These are phyloP conservation scores for Caerostris extrusa DNA, from an alignment of 1,140 invertebrate genomes.

Conservation along the genomic window DNA sequence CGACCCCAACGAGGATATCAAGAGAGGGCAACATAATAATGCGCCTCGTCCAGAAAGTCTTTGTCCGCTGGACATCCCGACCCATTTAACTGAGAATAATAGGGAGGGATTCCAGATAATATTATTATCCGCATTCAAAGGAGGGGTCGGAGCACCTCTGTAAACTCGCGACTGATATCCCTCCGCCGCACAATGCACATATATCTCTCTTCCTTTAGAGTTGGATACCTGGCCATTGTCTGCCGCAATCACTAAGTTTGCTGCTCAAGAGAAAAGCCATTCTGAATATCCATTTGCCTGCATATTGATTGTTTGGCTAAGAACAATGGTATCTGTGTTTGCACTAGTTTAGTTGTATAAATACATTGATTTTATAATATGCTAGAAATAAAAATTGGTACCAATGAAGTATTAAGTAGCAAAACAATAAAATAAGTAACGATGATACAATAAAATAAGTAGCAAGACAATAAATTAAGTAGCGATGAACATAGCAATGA, in stretches of 20 bases:
- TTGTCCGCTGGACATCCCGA: neutral
- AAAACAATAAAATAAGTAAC: no score
- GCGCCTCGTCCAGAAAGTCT: constrained; percentile 25
- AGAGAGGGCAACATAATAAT: constrained; percentile 4
- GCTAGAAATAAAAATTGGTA: no score
- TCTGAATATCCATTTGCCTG: neutral
- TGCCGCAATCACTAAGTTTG: neutral
- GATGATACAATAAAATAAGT: no score
- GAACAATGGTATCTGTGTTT: neutral
- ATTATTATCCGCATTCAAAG: constrained; percentile 47
- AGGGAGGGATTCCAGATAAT: constrained; percentile 47
- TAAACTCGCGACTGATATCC: constrained; percentile 27
- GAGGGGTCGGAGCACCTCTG: neutral
- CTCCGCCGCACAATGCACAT: neutral
- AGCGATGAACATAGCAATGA: no score
- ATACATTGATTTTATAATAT: no score
- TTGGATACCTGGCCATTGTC: constrained; percentile 10
- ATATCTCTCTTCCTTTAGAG: constrained; percentile 16
- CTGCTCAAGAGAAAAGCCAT: neutral
- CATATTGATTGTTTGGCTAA: neutral
- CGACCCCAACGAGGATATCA: constrained; percentile 34
- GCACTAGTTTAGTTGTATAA: no score
- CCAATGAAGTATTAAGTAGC: no score
- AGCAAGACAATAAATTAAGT: no score
- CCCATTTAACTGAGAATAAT: constrained; percentile 53